phyloP scores from a whole-genome alignment of 2,113 vertebrate species.

The Prionailurus bengalensis region DNA sequence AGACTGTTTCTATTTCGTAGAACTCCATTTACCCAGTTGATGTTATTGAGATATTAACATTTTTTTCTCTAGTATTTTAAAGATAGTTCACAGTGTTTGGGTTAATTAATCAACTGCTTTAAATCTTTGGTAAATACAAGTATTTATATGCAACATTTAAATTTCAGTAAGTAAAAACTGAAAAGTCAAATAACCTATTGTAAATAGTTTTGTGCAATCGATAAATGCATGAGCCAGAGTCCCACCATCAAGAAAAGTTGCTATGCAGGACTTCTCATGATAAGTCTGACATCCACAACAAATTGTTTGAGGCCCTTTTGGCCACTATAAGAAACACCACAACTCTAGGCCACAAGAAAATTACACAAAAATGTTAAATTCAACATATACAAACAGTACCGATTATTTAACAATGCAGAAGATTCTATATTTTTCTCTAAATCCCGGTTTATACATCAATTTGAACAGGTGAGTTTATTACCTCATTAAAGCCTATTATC shows the following conservation, averaged over 20 bases:
- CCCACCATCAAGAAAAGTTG: not conserved
- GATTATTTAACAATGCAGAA: conserved; percentile 51
- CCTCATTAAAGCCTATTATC: not conserved
- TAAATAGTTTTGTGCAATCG: conserved; percentile 38
- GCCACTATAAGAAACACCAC: conserved; percentile 40
- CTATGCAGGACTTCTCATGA: not conserved
- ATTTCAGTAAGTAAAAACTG: conserved; percentile 56
- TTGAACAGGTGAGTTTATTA: conserved; percentile 16
- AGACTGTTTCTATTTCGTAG: conserved; percentile 20
- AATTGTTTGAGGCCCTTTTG: not conserved
- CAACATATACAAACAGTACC: not conserved
- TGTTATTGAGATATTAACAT: not conserved
- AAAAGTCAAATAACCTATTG: not conserved
- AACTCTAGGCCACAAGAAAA: not conserved
- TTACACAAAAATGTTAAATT: conserved; percentile 5
- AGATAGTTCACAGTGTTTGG: conserved; percentile 56
- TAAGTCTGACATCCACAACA: conserved; percentile 43
- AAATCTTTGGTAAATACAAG: conserved; percentile 76
- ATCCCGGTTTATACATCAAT: not conserved
- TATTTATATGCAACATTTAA: conserved; percentile 53
- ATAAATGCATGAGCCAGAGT: not conserved
- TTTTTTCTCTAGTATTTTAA: conserved; percentile 51
- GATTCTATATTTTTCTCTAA: not conserved
- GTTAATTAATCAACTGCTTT: conserved; percentile 53
- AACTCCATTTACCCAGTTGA: conserved; percentile 27